Conservation (phyloP, 2,113 vertebrate genomes). For the Noturus placidus region DNA sequence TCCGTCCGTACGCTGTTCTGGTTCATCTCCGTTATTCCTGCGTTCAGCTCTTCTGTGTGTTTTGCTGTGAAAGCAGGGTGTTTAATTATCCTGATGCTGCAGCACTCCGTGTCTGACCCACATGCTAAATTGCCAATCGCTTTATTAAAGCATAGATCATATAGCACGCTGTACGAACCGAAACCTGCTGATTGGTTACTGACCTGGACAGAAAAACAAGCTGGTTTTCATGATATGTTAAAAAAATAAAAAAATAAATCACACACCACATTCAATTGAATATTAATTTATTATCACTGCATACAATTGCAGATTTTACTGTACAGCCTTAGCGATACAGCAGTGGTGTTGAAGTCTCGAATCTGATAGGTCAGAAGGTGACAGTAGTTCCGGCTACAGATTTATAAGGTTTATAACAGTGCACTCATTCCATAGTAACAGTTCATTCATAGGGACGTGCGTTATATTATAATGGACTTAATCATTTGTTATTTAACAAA, state of each 20-base stretch:
- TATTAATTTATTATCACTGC: not conserved
- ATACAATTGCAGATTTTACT: not conserved
- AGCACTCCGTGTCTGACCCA: slow-evolving; percentile 2
- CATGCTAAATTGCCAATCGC: not conserved
- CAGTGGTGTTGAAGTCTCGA: not conserved
- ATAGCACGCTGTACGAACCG: not conserved
- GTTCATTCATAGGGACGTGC: not conserved
- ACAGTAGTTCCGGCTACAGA: not conserved
- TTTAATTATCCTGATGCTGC: slow-evolving; percentile 35
- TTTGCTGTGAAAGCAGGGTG: slow-evolving; percentile 23
- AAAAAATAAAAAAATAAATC: not conserved
- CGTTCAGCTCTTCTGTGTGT: slow-evolving; percentile 14
- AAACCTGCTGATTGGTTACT: slow-evolving; percentile 7
- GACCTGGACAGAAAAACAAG: not conserved
- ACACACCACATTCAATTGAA: not conserved
- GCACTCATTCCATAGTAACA: not conserved
- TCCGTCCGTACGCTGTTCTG: not conserved
- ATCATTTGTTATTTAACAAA: not conserved
- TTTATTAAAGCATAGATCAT: slow-evolving; percentile 2
- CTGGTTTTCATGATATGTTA: not conserved
- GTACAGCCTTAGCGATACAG: not conserved
- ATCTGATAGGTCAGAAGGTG: not conserved
- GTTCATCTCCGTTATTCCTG: not conserved
- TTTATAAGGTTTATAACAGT: not conserved
- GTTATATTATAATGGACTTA: not conserved